Conservation (phyloP, 2,113 vertebrate species). For the Dromiciops gliroides region DNA sequence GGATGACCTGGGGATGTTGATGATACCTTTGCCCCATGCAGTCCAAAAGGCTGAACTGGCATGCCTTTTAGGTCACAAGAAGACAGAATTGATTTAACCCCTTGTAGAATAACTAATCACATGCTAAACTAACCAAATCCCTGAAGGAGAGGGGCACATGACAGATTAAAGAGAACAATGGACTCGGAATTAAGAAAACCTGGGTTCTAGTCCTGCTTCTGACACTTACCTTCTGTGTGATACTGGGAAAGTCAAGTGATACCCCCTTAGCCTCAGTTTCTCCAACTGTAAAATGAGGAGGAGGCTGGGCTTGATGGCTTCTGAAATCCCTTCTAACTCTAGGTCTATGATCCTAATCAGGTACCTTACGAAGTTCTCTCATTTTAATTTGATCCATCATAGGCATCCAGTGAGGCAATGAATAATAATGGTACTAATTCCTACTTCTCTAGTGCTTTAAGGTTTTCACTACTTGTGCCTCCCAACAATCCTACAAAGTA, state of each 20-base stretch:
- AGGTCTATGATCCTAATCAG: background rate
- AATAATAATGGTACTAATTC: background rate
- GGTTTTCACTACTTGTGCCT: background rate
- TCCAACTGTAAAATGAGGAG: background rate
- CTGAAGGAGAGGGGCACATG: background rate
- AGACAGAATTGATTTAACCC: background rate
- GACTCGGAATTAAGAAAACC: too few relatives aligned
- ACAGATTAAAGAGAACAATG: fast-evolving
- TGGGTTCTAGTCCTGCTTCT: background rate
- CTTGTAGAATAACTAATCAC: background rate
- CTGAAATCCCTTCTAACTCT: background rate
- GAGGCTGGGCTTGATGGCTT: background rate
- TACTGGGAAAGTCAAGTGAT: background rate
- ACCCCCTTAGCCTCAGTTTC: background rate
- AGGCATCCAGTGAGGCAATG: background rate
- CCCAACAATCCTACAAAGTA: background rate
- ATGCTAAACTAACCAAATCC: background rate
- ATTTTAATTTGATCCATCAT: background rate
- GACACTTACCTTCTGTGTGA: background rate
- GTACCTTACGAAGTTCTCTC: background rate
- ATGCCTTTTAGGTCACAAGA: background rate
- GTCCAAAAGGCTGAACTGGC: background rate
- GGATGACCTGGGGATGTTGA: background rate
- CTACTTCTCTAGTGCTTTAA: background rate
- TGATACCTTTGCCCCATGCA: background rate